phyloP scores from a whole-genome alignment of 2,797 vertebrate genomes.

The Ctenosaura bakeri region DNA sequence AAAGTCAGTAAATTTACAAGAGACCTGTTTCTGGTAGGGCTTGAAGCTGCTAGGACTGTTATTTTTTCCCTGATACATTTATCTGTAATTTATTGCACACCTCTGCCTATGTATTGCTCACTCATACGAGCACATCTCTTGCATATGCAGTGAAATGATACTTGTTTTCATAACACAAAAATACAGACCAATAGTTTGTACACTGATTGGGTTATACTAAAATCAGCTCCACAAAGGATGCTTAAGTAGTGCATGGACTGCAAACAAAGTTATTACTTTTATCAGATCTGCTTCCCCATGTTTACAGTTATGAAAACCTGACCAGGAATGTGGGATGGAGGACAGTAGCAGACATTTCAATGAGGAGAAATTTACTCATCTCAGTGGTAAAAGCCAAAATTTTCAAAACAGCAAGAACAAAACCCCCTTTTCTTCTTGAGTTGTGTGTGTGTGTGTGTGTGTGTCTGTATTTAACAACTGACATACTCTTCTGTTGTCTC shows the following conservation, averaged over 20 bases:
- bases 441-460: neutral
- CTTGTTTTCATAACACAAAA: neutral
- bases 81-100: neutral
- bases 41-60: neutral
- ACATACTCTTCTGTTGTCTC: neutral
- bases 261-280: neutral
- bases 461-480: neutral
- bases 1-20: neutral
- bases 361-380: constrained; percentile 12
- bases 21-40: neutral
- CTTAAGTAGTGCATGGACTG: neutral
- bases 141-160: neutral
- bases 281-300: neutral
- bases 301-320: neutral
- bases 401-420: neutral
- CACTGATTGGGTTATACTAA: neutral
- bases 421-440: neutral
- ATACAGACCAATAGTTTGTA: neutral
- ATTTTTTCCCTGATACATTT: neutral
- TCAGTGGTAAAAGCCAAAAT: neutral
- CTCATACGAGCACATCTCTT: neutral
- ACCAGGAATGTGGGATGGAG: no score
- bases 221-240: neutral
- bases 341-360: neutral
- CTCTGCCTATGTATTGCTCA: neutral